phyloP scores from a whole-genome alignment of 1,140 invertebrate genomes.

The Drosophila lini region DNA sequence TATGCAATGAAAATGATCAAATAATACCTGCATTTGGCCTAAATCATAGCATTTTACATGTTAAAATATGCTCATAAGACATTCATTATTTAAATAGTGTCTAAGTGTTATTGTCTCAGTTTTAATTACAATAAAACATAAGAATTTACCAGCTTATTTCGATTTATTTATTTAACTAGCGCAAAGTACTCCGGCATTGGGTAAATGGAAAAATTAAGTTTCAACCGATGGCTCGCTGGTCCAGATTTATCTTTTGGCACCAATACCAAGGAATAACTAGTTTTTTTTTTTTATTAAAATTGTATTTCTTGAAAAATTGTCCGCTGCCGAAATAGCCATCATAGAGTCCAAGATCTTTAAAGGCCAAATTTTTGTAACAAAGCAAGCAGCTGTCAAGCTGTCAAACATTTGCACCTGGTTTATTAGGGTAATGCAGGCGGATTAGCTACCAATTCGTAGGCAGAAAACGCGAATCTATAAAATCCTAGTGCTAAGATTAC shows the following conservation, averaged over 20 bases:
- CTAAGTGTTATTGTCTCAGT: conserved; percentile 17
- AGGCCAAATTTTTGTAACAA: background rate
- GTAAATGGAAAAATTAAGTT: background rate
- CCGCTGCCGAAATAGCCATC: background rate
- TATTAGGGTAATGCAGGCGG: conserved; percentile 28
- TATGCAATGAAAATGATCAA: background rate
- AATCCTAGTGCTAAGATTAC: conserved; percentile 6
- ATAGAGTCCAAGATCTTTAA: background rate
- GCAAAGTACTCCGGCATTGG: background rate
- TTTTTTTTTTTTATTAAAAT: no score
- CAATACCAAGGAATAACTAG: no score
- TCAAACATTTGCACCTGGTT: conserved; percentile 30
- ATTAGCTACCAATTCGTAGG: conserved; percentile 62
- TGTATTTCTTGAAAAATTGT: background rate
- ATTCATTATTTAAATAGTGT: conserved; percentile 13
- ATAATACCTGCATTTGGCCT: background rate
- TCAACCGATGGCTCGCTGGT: background rate
- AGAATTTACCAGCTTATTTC: background rate
- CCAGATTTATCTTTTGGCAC: background rate
- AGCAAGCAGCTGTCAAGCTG: conserved; percentile 18
- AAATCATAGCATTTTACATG: conserved; percentile 22
- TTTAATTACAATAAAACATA: conserved; percentile 7
- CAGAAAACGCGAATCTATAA: conserved; percentile 48
- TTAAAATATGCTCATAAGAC: background rate
- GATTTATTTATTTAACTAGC: no score